Evolutionary conservation across 2,113 vertebrate species (phyloP).

Genomic region (Platysternon megacephalum): DNA sequence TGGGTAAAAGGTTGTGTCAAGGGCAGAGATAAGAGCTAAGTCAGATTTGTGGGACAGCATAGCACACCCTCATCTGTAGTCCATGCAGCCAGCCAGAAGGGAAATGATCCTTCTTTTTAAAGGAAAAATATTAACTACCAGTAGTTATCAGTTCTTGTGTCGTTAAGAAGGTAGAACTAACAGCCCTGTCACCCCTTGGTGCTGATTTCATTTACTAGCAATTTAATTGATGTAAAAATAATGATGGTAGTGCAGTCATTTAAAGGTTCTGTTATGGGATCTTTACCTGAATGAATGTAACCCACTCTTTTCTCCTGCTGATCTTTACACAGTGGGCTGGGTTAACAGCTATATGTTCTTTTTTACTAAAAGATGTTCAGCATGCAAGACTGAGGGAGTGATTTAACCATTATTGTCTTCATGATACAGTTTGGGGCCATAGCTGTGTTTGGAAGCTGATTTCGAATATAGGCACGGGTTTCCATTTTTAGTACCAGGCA

Average conservation of each 20-base stretch:
- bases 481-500: background rate
- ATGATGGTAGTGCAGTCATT: background rate
- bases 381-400: background rate
- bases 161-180: background rate
- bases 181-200: background rate
- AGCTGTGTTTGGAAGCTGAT: background rate
- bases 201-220: background rate
- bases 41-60: background rate
- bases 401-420: background rate
- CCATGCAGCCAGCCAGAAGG: background rate
- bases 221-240: background rate
- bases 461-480: background rate
- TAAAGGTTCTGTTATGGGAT: background rate
- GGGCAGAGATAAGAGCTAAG: slow-evolving; percentile 11
- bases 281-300: background rate
- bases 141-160: background rate
- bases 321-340: background rate
- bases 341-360: background rate
- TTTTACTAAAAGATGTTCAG: background rate
- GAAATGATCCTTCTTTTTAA: background rate
- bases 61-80: background rate
- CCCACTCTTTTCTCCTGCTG: background rate
- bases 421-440: background rate
- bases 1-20: slow-evolving; percentile 42
- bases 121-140: background rate